Base-by-base conservation (phyloP, 2,797 vertebrate species). In the Amblyopsis hoosieri region DNA sequence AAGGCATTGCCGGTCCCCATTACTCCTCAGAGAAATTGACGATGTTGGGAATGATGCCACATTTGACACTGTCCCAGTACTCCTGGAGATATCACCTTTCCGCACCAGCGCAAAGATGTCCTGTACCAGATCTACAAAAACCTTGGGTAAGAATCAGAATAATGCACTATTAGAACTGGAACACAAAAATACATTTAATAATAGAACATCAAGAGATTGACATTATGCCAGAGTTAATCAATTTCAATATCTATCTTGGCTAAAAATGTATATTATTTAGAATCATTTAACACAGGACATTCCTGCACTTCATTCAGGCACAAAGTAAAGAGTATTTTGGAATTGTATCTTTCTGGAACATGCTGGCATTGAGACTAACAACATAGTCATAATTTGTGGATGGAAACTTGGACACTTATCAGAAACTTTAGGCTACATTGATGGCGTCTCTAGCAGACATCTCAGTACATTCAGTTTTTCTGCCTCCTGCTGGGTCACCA, bases 51-150 rank as follows among this genome's bases (percentile, higher is more conserved):
- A 97, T 95, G 67, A 96, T 93, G 62, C 96, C 95, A 0, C 95
- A 96, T 92, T 96, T 97, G 74, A 97, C 95, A 45, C 95, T 95
- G 89, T 97, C 96, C 96, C 96, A 97, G 74, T 95, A 95, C 60
- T 97, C 95, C 86, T 97, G 96, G 88, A 96, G 94, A 97, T 96
- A 61, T 97, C 95, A 14, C 95, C 96, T 65, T 86, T 88, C 64
- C 92, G 94, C 61, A 97, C 95, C 75, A 96, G 92, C 90, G 95
- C 94, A 2, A 97, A 96, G 79, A 97, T 97, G 72, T 97, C 94
- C 74, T 89, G 92, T 1, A 95, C 96, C 88, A 97, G 93, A 50
- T 97, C 95, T 61, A 95, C 95, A 83, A 96, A 97, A 23, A 95
- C 96, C 85, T 84, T 37, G n/a, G 0, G 1, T 19, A 13, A 3